phyloP scores from a whole-genome alignment of 2,797 vertebrate species.

The Cuniculus paca region DNA sequence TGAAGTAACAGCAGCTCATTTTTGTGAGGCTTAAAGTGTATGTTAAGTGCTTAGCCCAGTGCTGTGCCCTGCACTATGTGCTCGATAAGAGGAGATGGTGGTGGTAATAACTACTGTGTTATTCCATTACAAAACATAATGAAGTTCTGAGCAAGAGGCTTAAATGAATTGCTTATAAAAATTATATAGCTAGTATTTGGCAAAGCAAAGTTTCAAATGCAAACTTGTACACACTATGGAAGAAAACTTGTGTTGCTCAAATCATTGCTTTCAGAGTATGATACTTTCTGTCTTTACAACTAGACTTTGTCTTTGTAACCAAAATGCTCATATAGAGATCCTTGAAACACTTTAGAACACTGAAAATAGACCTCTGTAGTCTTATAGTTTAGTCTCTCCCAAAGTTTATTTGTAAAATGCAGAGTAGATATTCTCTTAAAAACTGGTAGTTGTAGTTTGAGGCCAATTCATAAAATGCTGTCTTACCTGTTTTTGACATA shows the following conservation, averaged over 20 bases:
- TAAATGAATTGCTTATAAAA: slow-evolving; percentile 9
- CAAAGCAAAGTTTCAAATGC: not conserved
- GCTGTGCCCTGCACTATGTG: not conserved
- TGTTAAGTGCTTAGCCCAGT: not conserved
- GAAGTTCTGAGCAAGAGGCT: not conserved
- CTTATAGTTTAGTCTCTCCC: not conserved
- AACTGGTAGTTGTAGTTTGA: not conserved
- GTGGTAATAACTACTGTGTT: not conserved
- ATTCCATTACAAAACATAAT: not conserved
- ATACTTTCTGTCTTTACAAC: not conserved
- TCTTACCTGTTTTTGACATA: not conserved
- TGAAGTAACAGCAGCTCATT: not conserved
- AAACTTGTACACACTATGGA: not conserved
- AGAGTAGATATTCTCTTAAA: not conserved
- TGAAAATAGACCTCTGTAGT: not conserved
- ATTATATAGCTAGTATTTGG: not conserved
- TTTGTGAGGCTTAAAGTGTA: not conserved
- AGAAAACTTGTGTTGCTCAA: not conserved
- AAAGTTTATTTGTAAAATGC: slow-evolving; percentile 1
- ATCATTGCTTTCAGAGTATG: not conserved
- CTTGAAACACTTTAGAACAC: slow-evolving; percentile 39
- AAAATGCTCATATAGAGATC: not conserved
- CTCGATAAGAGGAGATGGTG: not conserved
- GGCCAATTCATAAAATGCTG: not conserved
- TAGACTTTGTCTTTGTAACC: not conserved